A percentile compares a stretch with the other conserved stretches of the same genome.
Conservation (phyloP, 2,888 invertebrate genomes). For the Polydrusus tereticollis region DNA sequence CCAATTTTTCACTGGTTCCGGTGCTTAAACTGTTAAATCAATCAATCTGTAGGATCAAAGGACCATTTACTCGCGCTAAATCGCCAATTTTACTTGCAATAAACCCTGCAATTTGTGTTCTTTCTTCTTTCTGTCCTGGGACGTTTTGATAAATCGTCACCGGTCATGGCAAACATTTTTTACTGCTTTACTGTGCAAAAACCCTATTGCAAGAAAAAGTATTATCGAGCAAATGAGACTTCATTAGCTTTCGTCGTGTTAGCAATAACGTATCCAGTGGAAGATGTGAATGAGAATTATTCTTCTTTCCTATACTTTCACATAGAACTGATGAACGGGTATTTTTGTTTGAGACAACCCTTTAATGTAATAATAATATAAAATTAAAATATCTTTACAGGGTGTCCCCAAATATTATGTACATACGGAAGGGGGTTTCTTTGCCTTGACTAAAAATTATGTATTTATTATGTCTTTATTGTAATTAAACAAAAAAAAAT, state of each 20-base stretch:
- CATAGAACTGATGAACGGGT: no score
- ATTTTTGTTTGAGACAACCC: no score
- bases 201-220: neutral
- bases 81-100: conserved; percentile 30
- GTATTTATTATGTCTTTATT: no score
- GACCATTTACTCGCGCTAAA: conserved; percentile 21
- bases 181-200: conserved; percentile 3
- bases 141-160: conserved; percentile 23
- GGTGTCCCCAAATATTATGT: no score
- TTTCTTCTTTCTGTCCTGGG: conserved; percentile 14
- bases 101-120: conserved; percentile 30
- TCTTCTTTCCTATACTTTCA: neutral
- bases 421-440: no score
- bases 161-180: conserved; percentile 13
- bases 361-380: no score
- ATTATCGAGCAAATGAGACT: conserved; percentile 2
- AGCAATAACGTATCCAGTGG: neutral
- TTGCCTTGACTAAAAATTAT: no score
- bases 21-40: no score
- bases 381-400: no score
- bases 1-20: no score
- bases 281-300: no score
- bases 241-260: conserved; percentile 1
- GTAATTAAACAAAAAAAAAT: no score
- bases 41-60: conserved; percentile 24